Percentiles rank a stretch among this genome's conserved stretches.
phyloP scores from a whole-genome alignment of 2,113 vertebrate species.

The Thinocorus orbignyianus region DNA sequence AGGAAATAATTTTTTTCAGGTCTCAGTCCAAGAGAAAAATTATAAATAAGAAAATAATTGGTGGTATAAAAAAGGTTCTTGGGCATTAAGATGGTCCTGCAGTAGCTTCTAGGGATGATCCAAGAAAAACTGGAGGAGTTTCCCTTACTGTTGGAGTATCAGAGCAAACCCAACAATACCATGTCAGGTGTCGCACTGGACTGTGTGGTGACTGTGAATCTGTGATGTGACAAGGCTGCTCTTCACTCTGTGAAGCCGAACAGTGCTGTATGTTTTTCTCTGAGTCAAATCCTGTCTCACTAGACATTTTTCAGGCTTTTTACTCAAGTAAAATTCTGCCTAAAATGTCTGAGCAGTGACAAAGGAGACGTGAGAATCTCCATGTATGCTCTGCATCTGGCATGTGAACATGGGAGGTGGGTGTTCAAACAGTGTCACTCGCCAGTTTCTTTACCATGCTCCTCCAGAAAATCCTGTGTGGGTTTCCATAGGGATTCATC shows the following conservation, averaged over 20 bases:
- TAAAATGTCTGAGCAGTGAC: background rate
- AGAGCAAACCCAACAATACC: background rate
- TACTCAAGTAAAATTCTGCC: background rate
- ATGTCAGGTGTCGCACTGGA: background rate
- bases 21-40: background rate
- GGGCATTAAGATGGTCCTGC: background rate
- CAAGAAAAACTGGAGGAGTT: background rate
- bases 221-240: background rate
- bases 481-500: conserved; percentile 3
- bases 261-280: background rate
- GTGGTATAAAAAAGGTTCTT: background rate
- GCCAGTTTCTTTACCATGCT: background rate
- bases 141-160: background rate
- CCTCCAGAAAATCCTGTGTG: background rate
- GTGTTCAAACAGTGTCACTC: background rate
- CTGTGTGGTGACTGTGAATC: background rate
- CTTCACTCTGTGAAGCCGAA: background rate
- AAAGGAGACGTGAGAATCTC: background rate
- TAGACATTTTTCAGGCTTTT: background rate
- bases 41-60: background rate
- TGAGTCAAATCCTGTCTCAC: background rate
- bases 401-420: background rate
- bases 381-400: background rate
- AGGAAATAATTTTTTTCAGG: background rate
- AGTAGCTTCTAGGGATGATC: background rate